A percentile compares a stretch with the other conserved stretches of the same genome.
phyloP scores from a whole-genome alignment of 1,140 invertebrate genomes.

The Caenorhabditis inopinata region DNA sequence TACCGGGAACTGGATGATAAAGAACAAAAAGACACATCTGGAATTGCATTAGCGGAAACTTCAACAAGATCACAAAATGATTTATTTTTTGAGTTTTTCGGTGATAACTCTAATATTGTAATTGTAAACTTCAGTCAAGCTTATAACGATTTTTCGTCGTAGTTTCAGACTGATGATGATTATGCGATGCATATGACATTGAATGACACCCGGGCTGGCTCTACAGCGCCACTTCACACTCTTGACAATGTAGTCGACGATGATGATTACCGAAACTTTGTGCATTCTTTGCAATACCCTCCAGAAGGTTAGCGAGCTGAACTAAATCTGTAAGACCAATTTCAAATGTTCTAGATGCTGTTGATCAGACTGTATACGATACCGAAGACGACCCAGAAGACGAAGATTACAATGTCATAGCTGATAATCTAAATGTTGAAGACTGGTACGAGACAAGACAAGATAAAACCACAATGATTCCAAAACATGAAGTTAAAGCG shows the following conservation, averaged over 20 bases:
- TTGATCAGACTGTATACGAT: background rate
- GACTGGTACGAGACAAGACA: conserved; percentile 8
- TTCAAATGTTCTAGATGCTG: background rate
- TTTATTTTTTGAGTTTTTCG: background rate
- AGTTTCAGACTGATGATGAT: background rate
- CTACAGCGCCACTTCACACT: background rate
- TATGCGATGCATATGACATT: background rate
- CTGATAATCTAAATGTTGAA: conserved; percentile 9
- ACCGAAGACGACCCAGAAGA: background rate
- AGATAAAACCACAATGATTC: background rate
- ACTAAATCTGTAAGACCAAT: background rate
- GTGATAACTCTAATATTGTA: too few relatives aligned
- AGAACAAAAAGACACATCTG: background rate
- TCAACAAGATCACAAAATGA: background rate
- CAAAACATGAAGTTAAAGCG: background rate
- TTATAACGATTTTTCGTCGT: background rate
- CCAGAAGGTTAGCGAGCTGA: background rate
- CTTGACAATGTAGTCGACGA: conserved; percentile 8
- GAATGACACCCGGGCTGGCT: background rate
- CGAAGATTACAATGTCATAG: background rate
- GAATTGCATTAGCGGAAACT: background rate
- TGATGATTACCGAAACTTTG: background rate
- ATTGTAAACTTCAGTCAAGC: too few relatives aligned
- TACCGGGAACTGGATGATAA: too few relatives aligned
- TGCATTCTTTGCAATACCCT: background rate